Evolutionary conservation across 1,140 invertebrate genomes (phyloP), one percentile per base, ranked within the genome.

Genomic region (Aradophagus sp.): DNA sequence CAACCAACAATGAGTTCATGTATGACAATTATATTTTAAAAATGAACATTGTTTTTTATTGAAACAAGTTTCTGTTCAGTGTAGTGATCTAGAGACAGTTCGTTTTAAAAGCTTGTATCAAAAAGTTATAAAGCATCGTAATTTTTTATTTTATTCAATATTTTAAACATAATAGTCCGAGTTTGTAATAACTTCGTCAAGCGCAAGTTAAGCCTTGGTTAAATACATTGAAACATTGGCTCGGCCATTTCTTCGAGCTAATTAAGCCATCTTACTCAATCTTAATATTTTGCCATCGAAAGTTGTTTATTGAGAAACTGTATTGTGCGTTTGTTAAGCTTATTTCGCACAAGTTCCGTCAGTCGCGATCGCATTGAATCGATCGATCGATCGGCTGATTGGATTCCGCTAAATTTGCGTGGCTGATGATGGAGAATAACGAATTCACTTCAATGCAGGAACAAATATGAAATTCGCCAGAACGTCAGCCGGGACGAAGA

Each of bases 381-480:
- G n/a, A n/a, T n/a, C n/a, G n/a, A n/a, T n/a, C n/a, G n/a, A n/a
- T n/a, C n/a, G n/a, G n/a, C n/a, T 52, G 58, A 70, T 62, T 58
- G 52, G 34, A 52, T 59, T 59, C 34, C 39, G 47, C 38, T 59
- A 52, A 53, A 55, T 61, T 61, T n/a, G n/a, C 48, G 17, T 11
- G 31, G 26, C 39, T 44, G 16, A 52, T 59, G 53, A 67, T 42
- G 29, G 31, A 56, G 39, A 61, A 62, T 69, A 59, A 72, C 56
- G 29, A 61, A 48, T n/a, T 66, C 45, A 56, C 19, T 10, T 70
- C 65, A 56, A 73, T 81, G 39, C 80, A 90, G 89, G n/a, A 83
- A 83, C 36, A 89, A 87, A 73, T 87, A 89, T 74, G 86, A 87
- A 65, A 87, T 89, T 72, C 80, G 83, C 50, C 80, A 84, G 42